phyloP scores from a whole-genome alignment of 92 coral and sea anemone genomes.

The Heteractis magnifica region DNA sequence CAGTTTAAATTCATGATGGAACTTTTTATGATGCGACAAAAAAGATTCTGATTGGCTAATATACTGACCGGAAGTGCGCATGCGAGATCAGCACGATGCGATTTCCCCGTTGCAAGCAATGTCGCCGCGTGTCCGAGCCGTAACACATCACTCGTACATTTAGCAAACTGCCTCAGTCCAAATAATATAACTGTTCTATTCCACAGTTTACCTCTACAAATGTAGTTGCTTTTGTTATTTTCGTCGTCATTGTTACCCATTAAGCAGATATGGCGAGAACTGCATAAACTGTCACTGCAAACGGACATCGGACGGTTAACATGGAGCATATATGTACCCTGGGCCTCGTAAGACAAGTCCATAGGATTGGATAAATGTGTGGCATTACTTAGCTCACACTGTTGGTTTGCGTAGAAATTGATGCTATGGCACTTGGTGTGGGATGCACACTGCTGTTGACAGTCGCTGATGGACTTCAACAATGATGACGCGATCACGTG shows the following conservation, averaged over 20 bases:
- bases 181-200: no score
- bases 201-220: not conserved
- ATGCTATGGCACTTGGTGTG: conserved; percentile 6
- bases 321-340: not conserved
- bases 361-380: not conserved
- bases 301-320: not conserved
- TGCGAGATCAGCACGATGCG: no score
- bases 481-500: not conserved
- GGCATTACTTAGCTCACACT: not conserved
- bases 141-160: no score
- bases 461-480: not conserved
- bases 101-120: no score
- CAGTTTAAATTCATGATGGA: no score
- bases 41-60: no score
- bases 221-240: not conserved
- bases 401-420: not conserved
- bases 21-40: no score
- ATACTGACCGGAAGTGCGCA: no score
- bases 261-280: not conserved
- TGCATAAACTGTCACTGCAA: conserved; percentile 9
- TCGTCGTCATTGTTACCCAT: not conserved
- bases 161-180: no score
- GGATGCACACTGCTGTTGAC: conserved; percentile 1
- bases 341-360: not conserved
- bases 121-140: no score